These are phyloP conservation scores for Coracopsis vasa DNA, from an alignment of 2,113 vertebrate genomes.

Conservation along the genomic window DNA sequence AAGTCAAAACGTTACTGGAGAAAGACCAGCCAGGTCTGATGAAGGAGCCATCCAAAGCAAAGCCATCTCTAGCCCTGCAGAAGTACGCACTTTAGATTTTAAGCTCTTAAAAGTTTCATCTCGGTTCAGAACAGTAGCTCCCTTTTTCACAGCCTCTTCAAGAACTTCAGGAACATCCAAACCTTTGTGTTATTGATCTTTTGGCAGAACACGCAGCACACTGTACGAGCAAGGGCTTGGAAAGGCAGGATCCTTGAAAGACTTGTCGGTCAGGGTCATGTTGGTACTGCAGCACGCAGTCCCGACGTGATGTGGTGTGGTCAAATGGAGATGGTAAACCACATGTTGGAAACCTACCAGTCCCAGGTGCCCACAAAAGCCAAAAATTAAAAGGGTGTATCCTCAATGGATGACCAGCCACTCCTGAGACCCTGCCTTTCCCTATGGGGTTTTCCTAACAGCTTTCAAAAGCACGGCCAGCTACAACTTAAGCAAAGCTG, in stretches of 20 bases:
- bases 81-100: background rate
- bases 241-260: background rate
- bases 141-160: background rate
- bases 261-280: background rate
- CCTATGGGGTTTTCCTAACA: slow-evolving; percentile 65
- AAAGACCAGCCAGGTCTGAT: background rate
- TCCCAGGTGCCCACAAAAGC: slow-evolving; percentile 79
- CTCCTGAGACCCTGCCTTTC: slow-evolving; percentile 71
- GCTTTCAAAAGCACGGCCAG: slow-evolving; percentile 67
- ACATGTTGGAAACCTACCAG: slow-evolving; percentile 71
- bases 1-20: background rate
- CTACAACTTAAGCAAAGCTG: slow-evolving; percentile 74
- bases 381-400: slow-evolving; percentile 81
- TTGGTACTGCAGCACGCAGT: background rate
- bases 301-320: background rate
- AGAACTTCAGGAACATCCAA: background rate
- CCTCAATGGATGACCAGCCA: slow-evolving; percentile 73
- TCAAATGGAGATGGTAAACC: slow-evolving; percentile 73
- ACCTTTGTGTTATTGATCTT: background rate
- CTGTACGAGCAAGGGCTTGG: background rate
- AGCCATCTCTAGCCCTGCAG: background rate
- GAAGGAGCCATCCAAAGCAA: background rate
- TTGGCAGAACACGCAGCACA: background rate
- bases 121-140: background rate
- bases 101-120: background rate